These are phyloP conservation scores for Serinus canaria DNA, from an alignment of 2,113 vertebrate species.

Conservation along the genomic window DNA sequence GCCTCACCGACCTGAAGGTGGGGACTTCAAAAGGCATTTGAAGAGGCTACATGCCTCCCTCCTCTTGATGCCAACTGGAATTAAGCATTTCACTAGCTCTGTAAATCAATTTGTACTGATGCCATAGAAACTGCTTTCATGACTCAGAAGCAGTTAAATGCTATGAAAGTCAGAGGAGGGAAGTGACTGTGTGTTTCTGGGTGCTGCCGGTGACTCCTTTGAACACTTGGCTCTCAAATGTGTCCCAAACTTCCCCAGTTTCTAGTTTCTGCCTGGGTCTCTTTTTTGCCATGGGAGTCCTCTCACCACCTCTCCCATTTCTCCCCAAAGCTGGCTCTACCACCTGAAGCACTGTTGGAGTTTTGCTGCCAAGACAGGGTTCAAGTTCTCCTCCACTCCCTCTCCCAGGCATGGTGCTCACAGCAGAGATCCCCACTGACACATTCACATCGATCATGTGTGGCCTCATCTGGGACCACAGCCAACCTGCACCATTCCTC, in stretches of 20 bases:
- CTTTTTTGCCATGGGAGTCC: neutral
- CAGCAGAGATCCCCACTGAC: neutral
- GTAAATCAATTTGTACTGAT: slow-evolving; percentile 1
- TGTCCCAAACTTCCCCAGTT: neutral
- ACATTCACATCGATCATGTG: neutral
- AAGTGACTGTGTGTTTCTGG: neutral
- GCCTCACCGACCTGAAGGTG: neutral
- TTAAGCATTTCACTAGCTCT: neutral
- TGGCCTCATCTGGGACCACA: neutral
- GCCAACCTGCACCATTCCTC: neutral
- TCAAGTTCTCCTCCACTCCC: neutral
- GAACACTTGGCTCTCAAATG: neutral
- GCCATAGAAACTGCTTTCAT: neutral
- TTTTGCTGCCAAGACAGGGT: neutral
- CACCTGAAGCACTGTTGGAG: neutral
- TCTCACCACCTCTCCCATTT: neutral
- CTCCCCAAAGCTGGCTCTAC: neutral
- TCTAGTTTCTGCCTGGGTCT: neutral
- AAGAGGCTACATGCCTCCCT: neutral
- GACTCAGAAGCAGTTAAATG: neutral
- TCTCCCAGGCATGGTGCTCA: neutral
- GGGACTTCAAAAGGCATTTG: neutral
- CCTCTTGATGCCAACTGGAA: neutral
- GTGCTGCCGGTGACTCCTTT: neutral
- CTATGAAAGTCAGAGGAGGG: neutral